Evolutionary conservation across 2,888 invertebrate species (phyloP), one percentile per base, ranked within the genome.

Genomic region (Euproctis similis): DNA sequence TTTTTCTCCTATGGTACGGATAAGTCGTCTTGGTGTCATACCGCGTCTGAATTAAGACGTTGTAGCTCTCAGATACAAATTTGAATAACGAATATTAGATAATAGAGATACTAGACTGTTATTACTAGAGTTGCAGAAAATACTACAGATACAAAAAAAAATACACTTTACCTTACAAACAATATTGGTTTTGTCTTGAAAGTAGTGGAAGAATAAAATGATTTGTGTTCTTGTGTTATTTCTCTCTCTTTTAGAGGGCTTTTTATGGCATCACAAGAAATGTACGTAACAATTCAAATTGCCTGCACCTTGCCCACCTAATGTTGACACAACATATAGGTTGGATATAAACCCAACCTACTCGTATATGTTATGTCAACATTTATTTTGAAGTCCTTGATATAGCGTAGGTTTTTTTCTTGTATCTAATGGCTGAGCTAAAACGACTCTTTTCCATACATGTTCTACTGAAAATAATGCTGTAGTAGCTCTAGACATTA

Each of bases 341-440:
- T 69, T 94, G 94, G 45, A 95, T 93, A 59, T 95, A 94, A 2
- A 94, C 94, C n/a, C n/a, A n/a, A n/a, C n/a, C n/a, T n/a, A n/a
- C n/a, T n/a, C n/a, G n/a, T n/a, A n/a, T n/a, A n/a, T n/a, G n/a
- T n/a, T n/a, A n/a, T n/a, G n/a, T n/a, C n/a, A n/a, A n/a, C n/a
- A n/a, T n/a, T 39, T 39, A 94, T 66, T 64, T 93, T 92, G 28
- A 95, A 76, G 58, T 94, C 90, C 16, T 95, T 76, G 44, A 91
- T 89, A 89, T 20, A 95, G 86, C 39, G 85, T 74, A 0, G 94
- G 92, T 10, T 87, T 87, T 37, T 92, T 86, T 34, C 92, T 86
- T 0, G 92, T 92, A 58, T 95, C 94, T 45, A 94, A 73, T 0
- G 92, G 87, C 67, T 95, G 95, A 31, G 90, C 92, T 1, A 93